Percentiles rank a stretch among this genome's conserved stretches.
Evolutionary conservation across 2,797 vertebrate genomes (phyloP).

Genomic region (Aselliscus stoliczkanus): DNA sequence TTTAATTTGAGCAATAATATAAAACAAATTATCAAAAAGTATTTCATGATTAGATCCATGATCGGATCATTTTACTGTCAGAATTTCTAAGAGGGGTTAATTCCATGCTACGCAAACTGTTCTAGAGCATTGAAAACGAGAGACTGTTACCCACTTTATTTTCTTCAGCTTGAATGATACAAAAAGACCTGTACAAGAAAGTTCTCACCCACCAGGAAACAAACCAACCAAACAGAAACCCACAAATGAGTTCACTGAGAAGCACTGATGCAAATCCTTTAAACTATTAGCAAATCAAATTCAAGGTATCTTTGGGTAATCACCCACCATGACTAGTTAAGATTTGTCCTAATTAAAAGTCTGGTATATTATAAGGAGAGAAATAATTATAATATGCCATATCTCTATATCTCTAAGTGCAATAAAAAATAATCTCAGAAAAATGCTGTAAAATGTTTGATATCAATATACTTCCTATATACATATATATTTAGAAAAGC

Average conservation of each 20-base stretch:
- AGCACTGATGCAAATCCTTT: neutral
- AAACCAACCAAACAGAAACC: neutral
- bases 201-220: too few species aligned
- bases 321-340: neutral
- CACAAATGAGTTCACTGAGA: neutral
- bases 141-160: neutral
- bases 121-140: neutral
- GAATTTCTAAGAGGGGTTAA: neutral
- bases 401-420: neutral
- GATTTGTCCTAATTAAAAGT: neutral
- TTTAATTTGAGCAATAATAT: slow-evolving; percentile 9
- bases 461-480: neutral
- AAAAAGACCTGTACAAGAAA: neutral
- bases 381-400: neutral
- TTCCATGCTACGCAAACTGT: neutral
- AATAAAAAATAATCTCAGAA: neutral
- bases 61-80: slow-evolving; percentile 16
- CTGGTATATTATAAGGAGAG: neutral
- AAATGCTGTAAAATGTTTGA: neutral
- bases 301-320: neutral
- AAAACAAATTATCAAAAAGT: slow-evolving; percentile 15
- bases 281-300: slow-evolving; percentile 38
- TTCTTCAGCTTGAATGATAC: neutral
- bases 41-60: neutral
- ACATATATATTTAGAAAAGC: neutral